Conservation (phyloP, 35 echinoderm and acorn worm species). For the Apostichopus parvimensis region DNA sequence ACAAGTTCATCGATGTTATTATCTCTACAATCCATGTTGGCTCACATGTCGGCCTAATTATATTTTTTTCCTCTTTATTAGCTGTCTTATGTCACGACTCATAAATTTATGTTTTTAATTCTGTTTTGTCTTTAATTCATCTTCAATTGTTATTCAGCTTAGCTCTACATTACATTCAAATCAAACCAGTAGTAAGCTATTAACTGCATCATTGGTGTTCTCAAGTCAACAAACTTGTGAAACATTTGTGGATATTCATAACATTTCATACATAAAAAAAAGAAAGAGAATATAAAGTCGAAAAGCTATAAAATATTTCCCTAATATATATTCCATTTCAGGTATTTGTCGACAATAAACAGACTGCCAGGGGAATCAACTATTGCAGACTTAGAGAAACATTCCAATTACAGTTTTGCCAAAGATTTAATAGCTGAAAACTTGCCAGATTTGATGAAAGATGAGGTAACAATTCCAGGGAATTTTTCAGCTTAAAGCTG, state of each 20-base stretch:
- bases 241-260: not conserved
- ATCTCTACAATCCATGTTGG: too few species aligned
- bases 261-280: not conserved
- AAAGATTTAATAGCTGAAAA: conserved; percentile 51
- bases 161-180: too few species aligned
- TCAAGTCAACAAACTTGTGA: not conserved
- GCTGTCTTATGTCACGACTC: too few species aligned
- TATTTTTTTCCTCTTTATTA: too few species aligned
- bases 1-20: too few species aligned
- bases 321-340: not conserved
- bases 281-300: not conserved
- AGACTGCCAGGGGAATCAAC: conserved; percentile 22
- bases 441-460: conserved; percentile 24
- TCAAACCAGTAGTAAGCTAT: too few species aligned
- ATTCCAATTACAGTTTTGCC: conserved; percentile 47
- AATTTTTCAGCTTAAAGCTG: not conserved
- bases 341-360: conserved; percentile 19
- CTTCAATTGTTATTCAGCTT: too few species aligned
- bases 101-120: too few species aligned
- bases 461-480: conserved; percentile 7
- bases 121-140: too few species aligned
- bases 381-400: conserved; percentile 8
- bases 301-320: not conserved
- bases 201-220: too few species aligned
- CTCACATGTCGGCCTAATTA: too few species aligned